These are phyloP conservation scores for Pitta sordida DNA, from an alignment of 2,113 vertebrate genomes.

Conservation along the genomic window DNA sequence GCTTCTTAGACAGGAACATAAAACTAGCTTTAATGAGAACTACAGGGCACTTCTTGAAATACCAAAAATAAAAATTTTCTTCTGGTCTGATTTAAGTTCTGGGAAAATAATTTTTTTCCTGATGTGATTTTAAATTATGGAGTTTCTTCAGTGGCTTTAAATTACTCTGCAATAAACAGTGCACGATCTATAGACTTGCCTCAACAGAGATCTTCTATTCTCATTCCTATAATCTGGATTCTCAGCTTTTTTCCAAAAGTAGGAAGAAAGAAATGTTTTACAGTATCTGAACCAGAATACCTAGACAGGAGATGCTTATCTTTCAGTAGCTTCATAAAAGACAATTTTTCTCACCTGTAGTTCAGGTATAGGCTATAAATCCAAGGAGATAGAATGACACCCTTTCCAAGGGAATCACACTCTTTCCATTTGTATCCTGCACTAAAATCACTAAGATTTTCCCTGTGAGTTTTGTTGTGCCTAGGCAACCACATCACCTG, in stretches of 20 bases:
- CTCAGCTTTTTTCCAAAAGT: background rate
- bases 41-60: background rate
- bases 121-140: background rate
- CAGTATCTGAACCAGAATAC: background rate
- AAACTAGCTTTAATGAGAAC: background rate
- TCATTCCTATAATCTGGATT: background rate
- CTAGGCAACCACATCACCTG: background rate
- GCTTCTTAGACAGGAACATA: slow-evolving; percentile 9
- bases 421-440: background rate
- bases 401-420: background rate
- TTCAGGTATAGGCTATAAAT: background rate
- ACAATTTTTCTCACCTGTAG: background rate
- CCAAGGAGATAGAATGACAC: background rate
- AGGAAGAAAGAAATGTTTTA: background rate
- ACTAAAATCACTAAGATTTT: background rate
- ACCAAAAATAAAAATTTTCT: background rate
- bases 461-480: background rate
- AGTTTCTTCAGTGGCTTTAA: background rate
- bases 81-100: background rate
- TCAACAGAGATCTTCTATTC: background rate
- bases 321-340: background rate
- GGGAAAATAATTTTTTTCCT: background rate
- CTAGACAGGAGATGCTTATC: background rate
- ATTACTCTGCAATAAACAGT: background rate
- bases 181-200: background rate